Evolutionary conservation across 2,113 vertebrate species (phyloP), one percentile per base, ranked within the genome.

Genomic region (Elgaria multicarinata): DNA sequence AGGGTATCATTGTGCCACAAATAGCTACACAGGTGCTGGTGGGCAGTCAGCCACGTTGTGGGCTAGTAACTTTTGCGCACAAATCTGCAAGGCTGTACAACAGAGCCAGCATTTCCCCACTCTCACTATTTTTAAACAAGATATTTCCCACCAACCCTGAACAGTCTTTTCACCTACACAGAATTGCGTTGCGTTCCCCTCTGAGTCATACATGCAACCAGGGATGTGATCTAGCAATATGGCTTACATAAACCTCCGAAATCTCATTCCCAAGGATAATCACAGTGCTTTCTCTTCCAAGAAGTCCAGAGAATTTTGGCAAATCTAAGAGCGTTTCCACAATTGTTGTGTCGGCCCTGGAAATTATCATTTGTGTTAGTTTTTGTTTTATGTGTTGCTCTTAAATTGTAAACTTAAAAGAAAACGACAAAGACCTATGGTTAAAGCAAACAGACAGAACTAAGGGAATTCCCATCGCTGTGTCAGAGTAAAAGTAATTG

Each of bases 191-290:
- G 94, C 92, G 90, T 92, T 95, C 93, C 91, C 91, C 78, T 91
- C 58, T 95, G 96, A 96, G 93, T 96, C 96, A 96, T 42, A 75
- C 93, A 89, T 90, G 93, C 93, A 93, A 71, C 83, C 80, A 82
- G 62, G 95, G 94, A 94, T 92, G 93, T 92, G 93, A 95, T 71
- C 86, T 91, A 78, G 86, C 91, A 95, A 58, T 78, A 92, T 20
- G 93, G 92, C 87, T 88, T 88, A 81, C 42, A 81, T 88, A 81
- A 87, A 71, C 66, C 66, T 79, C 77, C 58, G 66, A 81, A 81
- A 80, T 81, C 53, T 39, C 33, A 81, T 81, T 58, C 77, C 46
- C 1, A 31, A 77, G 72, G 64, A 71, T 76, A 55, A 36, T 53
- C 53, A 69, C 28, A 79, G 24, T 28, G 22, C 24, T 71, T 55